A percentile compares a stretch with the other conserved stretches of the same genome.
Evolutionary conservation across 2,888 invertebrate species (phyloP).

Genomic region (Sinodicranocentrus sp.): DNA sequence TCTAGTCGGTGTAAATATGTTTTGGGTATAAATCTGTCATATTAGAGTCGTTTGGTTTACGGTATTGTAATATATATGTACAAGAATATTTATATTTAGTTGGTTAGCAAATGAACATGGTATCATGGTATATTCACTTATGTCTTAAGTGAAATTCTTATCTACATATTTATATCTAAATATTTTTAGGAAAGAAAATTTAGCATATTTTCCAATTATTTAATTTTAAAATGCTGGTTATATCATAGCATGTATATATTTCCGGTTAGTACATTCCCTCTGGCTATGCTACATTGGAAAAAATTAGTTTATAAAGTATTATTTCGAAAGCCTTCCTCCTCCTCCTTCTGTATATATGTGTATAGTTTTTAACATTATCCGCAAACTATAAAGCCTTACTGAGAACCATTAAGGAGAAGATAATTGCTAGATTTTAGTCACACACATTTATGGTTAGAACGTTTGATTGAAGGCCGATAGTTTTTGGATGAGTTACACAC

Average conservation of each 20-base stretch:
- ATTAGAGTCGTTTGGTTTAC: neutral
- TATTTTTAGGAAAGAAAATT: too few species aligned
- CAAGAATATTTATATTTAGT: slow-evolving; percentile 41
- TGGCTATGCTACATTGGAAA: neutral
- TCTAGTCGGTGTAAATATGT: slow-evolving; percentile 3
- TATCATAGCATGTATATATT: slow-evolving; percentile 30
- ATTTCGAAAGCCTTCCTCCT: too few species aligned
- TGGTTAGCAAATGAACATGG: too few species aligned
- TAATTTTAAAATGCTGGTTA: too few species aligned
- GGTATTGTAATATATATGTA: slow-evolving; percentile 31
- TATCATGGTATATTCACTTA: too few species aligned
- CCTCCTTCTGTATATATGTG: too few species aligned
- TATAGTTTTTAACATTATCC: too few species aligned
- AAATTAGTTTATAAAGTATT: neutral
- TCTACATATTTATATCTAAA: too few species aligned
- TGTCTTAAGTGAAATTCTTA: too few species aligned
- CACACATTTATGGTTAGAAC: slow-evolving; percentile 1
- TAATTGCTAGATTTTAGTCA: slow-evolving; percentile 1
- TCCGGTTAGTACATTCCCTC: neutral
- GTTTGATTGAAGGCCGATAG: slow-evolving; percentile 52
- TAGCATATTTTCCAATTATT: too few species aligned
- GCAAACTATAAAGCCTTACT: too few species aligned
- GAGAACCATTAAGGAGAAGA: too few species aligned
- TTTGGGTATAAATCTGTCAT: slow-evolving; percentile 11
- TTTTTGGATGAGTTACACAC: slow-evolving; percentile 28